Conservation (phyloP, 2,888 invertebrate species). For the Apotomis capreana region DNA sequence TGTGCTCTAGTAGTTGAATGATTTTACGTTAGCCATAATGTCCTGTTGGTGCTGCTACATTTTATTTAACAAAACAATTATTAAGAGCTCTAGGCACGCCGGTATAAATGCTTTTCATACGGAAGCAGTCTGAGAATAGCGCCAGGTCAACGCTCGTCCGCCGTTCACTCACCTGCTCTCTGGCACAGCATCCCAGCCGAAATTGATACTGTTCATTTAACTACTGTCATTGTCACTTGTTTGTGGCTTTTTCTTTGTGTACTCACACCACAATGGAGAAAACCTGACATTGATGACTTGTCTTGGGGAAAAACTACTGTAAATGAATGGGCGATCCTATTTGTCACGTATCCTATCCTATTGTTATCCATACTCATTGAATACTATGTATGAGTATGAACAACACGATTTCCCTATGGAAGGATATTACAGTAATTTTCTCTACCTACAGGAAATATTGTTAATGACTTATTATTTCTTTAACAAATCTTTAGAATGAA, state of each 20-base stretch:
- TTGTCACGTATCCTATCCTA: too few relatives aligned
- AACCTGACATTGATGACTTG: background rate
- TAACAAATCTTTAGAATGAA: too few relatives aligned
- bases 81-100: constrained; percentile 6
- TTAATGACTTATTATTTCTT: too few relatives aligned
- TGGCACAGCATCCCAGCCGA: constrained; percentile 68
- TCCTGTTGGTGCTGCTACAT: background rate
- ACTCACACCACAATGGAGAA: background rate
- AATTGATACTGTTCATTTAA: constrained; percentile 60
- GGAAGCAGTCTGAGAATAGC: constrained; percentile 65
- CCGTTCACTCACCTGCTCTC: constrained; percentile 77
- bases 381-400: too few relatives aligned
- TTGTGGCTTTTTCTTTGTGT: background rate
- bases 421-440: too few relatives aligned
- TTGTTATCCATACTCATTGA: too few relatives aligned
- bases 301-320: too few relatives aligned
- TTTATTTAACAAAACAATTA: background rate
- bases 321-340: too few relatives aligned
- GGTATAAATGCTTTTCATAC: constrained; percentile 27
- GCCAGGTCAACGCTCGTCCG: constrained; percentile 65
- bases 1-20: too few relatives aligned
- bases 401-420: too few relatives aligned
- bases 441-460: too few relatives aligned
- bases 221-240: constrained; percentile 48
- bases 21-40: background rate